phyloP scores from a whole-genome alignment of 1,140 invertebrate genomes.

The Dreissena rostriformis region DNA sequence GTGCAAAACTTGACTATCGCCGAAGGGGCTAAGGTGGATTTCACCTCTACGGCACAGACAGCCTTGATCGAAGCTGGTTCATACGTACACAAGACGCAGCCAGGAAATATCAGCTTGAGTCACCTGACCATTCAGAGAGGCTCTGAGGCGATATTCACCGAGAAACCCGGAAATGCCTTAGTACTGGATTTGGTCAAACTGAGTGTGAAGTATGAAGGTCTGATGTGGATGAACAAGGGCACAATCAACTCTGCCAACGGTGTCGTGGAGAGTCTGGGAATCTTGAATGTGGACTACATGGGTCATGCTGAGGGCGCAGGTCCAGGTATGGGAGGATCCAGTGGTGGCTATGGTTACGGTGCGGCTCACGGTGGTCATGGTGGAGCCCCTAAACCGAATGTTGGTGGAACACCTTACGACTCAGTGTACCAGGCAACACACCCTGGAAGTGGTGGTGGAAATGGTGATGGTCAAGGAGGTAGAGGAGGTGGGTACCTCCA shows the following conservation, averaged over 20 bases:
- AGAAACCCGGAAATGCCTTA: constrained; percentile 54
- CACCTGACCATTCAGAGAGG: constrained; percentile 68
- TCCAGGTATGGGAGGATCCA: constrained; percentile 58
- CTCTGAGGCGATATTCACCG: constrained; percentile 63
- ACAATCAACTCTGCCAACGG: constrained; percentile 65
- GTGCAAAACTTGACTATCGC: constrained; percentile 72
- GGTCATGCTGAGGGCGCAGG: constrained; percentile 57
- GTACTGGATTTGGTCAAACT: constrained; percentile 64
- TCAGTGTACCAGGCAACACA: constrained; percentile 61
- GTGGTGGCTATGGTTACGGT: constrained; percentile 59
- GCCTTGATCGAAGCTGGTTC: constrained; percentile 67
- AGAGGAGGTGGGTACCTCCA: constrained; percentile 70
- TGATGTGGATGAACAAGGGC: constrained; percentile 65
- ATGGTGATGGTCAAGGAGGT: constrained; percentile 67
- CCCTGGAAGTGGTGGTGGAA: constrained; percentile 72
- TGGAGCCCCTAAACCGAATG: constrained; percentile 62
- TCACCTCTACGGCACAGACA: constrained; percentile 69
- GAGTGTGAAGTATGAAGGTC: constrained; percentile 66
- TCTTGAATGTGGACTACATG: constrained; percentile 65
- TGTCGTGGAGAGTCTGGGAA: constrained; percentile 67
- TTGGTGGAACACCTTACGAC: constrained; percentile 66
- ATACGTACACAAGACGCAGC: constrained; percentile 63
- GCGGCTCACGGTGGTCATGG: constrained; percentile 74
- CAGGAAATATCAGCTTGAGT: constrained; percentile 69
- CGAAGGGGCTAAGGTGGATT: constrained; percentile 64